These are phyloP conservation scores for Todiramphus chloris DNA, from an alignment of 2,113 vertebrate species.

Conservation along the genomic window DNA sequence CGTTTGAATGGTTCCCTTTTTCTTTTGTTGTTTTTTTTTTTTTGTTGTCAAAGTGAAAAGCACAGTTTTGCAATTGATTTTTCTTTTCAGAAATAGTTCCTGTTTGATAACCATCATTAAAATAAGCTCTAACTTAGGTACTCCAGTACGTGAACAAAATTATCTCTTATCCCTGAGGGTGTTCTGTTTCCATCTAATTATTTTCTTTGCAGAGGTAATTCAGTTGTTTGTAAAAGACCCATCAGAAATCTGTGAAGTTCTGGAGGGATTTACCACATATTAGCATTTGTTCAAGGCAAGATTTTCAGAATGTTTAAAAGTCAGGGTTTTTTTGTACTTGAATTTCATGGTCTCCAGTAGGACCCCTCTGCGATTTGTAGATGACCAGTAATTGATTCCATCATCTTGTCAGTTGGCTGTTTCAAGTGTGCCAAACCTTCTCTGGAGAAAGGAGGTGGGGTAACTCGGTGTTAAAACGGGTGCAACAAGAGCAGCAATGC, in stretches of 20 bases:
- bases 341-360: background rate
- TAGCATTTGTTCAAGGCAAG: background rate
- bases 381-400: background rate
- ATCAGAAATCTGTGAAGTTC: background rate
- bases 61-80: background rate
- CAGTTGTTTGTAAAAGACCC: background rate
- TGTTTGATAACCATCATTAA: background rate
- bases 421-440: background rate
- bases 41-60: background rate
- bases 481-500: background rate
- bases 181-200: background rate
- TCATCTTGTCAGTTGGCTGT: background rate
- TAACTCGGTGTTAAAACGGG: background rate
- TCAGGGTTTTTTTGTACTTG: background rate
- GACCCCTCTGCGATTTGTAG: background rate
- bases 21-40: background rate
- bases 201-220: background rate
- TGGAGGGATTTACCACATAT: background rate
- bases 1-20: background rate
- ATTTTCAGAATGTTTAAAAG: background rate
- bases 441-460: background rate
- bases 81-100: background rate
- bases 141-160: background rate
- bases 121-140: background rate
- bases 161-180: background rate